Percentiles rank a stretch among this genome's conserved stretches.
phyloP scores from a whole-genome alignment of 2,113 vertebrate species.

The Speoplatyrhinus poulsoni region DNA sequence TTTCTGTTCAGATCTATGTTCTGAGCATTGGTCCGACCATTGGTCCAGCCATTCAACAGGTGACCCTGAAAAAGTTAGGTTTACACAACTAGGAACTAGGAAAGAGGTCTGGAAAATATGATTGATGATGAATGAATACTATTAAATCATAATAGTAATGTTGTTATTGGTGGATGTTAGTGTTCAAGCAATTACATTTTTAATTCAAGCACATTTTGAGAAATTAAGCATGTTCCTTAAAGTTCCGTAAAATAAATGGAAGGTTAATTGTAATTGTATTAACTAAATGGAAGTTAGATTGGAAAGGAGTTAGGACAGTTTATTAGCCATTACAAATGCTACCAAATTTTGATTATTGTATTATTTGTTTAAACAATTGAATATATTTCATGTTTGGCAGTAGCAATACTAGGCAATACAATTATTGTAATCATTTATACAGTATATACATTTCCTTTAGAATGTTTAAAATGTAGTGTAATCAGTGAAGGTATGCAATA shows the following conservation, averaged over 20 bases:
- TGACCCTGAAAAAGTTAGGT: conserved; percentile 81
- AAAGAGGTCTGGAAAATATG: neutral
- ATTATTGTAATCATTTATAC: no score
- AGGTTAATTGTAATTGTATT: no score
- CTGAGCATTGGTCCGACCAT: conserved; percentile 87
- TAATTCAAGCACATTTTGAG: neutral
- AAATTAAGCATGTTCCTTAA: no score
- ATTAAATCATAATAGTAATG: neutral
- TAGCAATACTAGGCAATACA: no score
- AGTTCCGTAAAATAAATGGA: no score
- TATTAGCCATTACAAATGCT: no score
- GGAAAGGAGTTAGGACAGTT: no score
- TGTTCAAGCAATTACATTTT: neutral
- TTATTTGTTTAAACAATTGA: no score
- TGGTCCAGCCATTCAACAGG: conserved; percentile 90
- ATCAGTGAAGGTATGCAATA: conserved; percentile 8
- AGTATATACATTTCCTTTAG: no score
- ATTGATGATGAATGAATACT: neutral
- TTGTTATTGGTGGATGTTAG: neutral
- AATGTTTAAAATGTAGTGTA: neutral
- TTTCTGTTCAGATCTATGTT: conserved; percentile 95
- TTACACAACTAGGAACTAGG: conserved; percentile 28
- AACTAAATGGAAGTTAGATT: no score
- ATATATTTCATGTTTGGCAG: no score
- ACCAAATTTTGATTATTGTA: no score